These are phyloP conservation scores for Amblyornis subalaris DNA, from an alignment of 2,113 vertebrate species.

Conservation along the genomic window DNA sequence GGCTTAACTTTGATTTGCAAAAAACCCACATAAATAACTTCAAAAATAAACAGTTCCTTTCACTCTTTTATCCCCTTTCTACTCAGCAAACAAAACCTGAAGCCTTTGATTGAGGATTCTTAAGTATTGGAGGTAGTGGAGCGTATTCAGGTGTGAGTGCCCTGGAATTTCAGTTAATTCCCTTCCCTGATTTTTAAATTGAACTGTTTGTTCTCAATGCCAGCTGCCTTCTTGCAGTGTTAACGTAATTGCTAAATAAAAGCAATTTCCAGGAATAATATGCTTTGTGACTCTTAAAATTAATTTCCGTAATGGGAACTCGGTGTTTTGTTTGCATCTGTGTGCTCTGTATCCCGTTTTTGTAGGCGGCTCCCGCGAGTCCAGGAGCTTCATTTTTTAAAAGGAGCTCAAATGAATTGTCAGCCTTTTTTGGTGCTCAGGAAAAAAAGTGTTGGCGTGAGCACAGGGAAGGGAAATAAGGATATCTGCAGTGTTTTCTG, in stretches of 20 bases:
- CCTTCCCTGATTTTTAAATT: neutral
- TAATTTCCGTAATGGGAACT: slow-evolving; percentile 10
- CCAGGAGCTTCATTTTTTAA: neutral
- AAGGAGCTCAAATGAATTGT: neutral
- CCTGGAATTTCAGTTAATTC: slow-evolving; percentile 33
- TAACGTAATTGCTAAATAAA: slow-evolving; percentile 62
- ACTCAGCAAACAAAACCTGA: neutral
- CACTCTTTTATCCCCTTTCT: neutral
- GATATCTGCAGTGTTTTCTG: neutral
- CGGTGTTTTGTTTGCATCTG: neutral
- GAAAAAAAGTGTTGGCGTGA: neutral
- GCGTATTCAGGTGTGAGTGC: slow-evolving; percentile 13
- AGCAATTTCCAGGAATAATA: slow-evolving; percentile 61
- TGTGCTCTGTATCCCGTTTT: neutral
- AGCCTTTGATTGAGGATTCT: neutral
- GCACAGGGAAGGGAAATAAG: neutral
- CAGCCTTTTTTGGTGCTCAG: neutral
- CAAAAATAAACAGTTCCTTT: neutral
- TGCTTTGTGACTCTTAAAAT: slow-evolving; percentile 53
- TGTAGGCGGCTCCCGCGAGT: neutral
- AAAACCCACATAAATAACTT: neutral
- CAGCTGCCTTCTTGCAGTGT: slow-evolving; percentile 39
- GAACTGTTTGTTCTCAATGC: slow-evolving; percentile 51
- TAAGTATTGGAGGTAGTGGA: neutral
- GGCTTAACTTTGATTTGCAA: neutral